Evolutionary conservation across 2,113 vertebrate genomes (phyloP), one percentile per base, ranked within the genome.

Genomic region (Zapus hudsonius): DNA sequence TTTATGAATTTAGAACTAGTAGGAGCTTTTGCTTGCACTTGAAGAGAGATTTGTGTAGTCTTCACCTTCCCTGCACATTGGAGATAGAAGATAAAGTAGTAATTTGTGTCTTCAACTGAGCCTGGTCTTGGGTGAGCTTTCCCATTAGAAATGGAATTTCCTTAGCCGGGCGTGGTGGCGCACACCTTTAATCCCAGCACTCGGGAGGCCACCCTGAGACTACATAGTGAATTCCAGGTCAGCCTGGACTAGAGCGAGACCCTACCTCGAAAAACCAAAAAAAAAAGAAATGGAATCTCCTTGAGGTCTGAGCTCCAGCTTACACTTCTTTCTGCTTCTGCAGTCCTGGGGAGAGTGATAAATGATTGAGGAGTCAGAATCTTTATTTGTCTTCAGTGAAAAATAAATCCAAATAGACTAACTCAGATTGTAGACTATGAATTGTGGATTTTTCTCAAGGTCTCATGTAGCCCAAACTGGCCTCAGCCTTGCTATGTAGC

Each of bases 21-120:
- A 16, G 19, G 61, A 33, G 22, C 29, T 87, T 88, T 27, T 27
- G 22, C 16, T 52, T 89, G 38, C 13, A 22, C 22, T 59, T 83
- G 66, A 91, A 83, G 55, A 86, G 57, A 90, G 44, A 57, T 59
- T 89, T 47, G 19, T 84, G 89, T 91, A 59, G 64, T 76, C 67
- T 91, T 69, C 7, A 36, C 72, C n/a, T 69, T 93, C 64, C 52
- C 63, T 64, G 4, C 42, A 47, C 15, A 22, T 23, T 47, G 63
- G 42, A 61, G 59, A 78, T 25, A 33, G 40, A 82, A 73, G 52
- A 57, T 59, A 73, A 82, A 82, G 72, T n/a, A 36, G 67, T 67
- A 36, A 38, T 42, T 52, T 5, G 44, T 66, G 16, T 11, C 40
- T 8, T 84, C 63, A 44, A 0, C 47, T 76, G 69, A 55, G 55